Base-by-base conservation (phyloP, 1,140 invertebrate genomes). In the Nasonia giraulti region DNA sequence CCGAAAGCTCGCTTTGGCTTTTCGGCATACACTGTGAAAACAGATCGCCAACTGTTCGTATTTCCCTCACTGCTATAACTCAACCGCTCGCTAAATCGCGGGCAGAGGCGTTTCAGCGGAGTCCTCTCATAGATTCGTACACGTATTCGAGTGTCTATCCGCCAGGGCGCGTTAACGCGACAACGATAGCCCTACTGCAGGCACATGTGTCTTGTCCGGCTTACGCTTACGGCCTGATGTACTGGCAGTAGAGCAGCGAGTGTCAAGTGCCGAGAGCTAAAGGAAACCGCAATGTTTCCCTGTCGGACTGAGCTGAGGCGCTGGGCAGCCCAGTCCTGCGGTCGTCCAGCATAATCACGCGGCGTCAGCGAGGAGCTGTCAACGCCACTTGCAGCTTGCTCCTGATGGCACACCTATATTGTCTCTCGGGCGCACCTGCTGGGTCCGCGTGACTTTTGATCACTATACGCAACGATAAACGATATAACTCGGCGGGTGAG, bases 231-330 rank as follows among this genome's bases (percentile, higher is more conserved):
- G 55, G 69, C 0, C 40, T 8, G 79, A 81, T 7, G 8, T 10
- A 31, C 10, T 47, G 55, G 55, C 44, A 55, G 44, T 23, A 17
- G 0, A 55, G 44, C 47, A 17, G 0, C 23, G 80, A 75, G 80
- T 55, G 80, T 82, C 80, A 82, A 82, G 47, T 75, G 71, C 33
- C 31, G 27, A 40, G 27, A 27, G 3, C 31, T 27, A 20, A 23
- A 6, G 33, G 73, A 80, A 71, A 80, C 81, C 76, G 40, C 81
- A 86, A 77, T 76, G 73, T 83, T 80, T 80, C 33, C 71, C 81
- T 84, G 85, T 77, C 62, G 33, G 27, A 33, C 75, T 20, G 27
- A 31, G 31, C 68, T 31, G 68, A 31, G 68, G 78, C 23, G 81
- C 44, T 80, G 50, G 0, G 27, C 7, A 23, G 6, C 20, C 66